phyloP scores from a whole-genome alignment of 2,888 invertebrate genomes.

The Megastigmus dorsalis region DNA sequence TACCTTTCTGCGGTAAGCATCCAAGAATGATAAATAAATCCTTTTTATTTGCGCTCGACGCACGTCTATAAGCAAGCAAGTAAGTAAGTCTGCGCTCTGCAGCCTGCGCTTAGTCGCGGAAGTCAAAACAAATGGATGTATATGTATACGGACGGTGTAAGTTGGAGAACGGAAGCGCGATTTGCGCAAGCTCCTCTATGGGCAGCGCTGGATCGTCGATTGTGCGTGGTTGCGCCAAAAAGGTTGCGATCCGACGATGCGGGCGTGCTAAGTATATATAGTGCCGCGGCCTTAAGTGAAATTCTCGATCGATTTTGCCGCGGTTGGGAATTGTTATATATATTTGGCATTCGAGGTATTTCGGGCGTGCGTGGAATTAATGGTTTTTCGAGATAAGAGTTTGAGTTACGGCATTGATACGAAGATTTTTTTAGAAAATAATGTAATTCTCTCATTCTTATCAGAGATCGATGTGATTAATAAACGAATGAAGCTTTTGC shows the following conservation, averaged over 20 bases:
- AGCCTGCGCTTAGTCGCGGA: not conserved
- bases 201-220: slow-evolving; percentile 14
- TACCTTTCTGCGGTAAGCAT: slow-evolving; percentile 88
- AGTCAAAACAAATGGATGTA: slow-evolving; percentile 7
- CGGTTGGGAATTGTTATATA: no score
- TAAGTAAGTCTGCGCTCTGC: not conserved
- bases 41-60: no score
- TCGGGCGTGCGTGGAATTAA: not conserved
- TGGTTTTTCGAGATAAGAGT: no score
- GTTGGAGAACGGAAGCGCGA: slow-evolving; percentile 19
- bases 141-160: not conserved
- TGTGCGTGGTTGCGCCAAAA: slow-evolving; percentile 25
- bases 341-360: not conserved
- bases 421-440: no score
- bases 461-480: no score
- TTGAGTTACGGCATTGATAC: no score
- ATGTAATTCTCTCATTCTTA: no score
- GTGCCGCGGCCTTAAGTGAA: not conserved
- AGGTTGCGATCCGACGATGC: not conserved
- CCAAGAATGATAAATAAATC: not conserved
- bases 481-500: no score
- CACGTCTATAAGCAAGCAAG: no score
- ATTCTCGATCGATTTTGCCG: slow-evolving; percentile 19
- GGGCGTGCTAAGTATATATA: no score
- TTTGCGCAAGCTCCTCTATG: slow-evolving; percentile 36